phyloP scores from a whole-genome alignment of 2,888 invertebrate species.

The Aleiodes alternator region DNA sequence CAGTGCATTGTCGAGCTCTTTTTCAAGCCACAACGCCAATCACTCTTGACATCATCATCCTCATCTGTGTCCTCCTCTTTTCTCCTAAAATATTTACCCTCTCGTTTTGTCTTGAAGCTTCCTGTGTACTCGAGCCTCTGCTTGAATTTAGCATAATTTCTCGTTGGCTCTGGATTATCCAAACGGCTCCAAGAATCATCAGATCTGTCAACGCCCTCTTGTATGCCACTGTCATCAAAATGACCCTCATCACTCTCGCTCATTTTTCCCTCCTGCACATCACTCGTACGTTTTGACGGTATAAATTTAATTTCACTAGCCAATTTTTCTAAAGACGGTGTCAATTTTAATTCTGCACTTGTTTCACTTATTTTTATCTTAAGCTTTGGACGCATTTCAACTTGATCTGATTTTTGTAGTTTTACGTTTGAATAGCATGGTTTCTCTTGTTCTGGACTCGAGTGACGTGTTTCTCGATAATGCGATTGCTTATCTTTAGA shows the following conservation, averaged over 20 bases:
- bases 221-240: constrained; percentile 43
- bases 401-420: constrained; percentile 54
- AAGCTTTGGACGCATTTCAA: constrained; percentile 58
- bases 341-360: constrained; percentile 60
- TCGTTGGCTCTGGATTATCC: constrained; percentile 30
- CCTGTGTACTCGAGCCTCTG: constrained; percentile 53
- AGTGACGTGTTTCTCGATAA: constrained; percentile 42
- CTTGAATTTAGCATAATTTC: constrained; percentile 44
- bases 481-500: constrained; percentile 57
- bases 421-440: constrained; percentile 65
- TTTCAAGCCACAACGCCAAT: constrained; percentile 45
- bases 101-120: constrained; percentile 58
- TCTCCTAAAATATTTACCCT: constrained; percentile 46
- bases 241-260: constrained; percentile 25
- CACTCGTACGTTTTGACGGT: constrained; percentile 59
- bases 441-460: constrained; percentile 53
- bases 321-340: constrained; percentile 68
- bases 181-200: constrained; percentile 59
- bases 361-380: constrained; percentile 56
- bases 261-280: constrained; percentile 16
- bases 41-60: constrained; percentile 31
- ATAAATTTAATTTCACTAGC: constrained; percentile 70
- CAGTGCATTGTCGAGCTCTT: constrained; percentile 57
- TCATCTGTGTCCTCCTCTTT: constrained; percentile 41
- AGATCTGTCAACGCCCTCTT: constrained; percentile 60